Base-by-base conservation (phyloP, 2,797 vertebrate species). In the Darevskia nairensis region DNA sequence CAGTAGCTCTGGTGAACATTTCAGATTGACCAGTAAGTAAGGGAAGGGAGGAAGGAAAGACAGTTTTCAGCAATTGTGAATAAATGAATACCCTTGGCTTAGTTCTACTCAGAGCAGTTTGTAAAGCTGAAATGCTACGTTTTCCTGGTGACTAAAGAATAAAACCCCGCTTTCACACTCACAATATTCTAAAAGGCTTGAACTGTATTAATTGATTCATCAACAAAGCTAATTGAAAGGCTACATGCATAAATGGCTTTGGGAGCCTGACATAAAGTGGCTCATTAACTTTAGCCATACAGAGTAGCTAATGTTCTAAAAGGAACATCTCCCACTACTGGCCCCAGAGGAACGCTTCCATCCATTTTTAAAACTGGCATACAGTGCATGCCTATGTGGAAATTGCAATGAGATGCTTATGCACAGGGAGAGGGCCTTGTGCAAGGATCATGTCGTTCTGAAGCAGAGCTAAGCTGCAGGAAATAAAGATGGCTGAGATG, bases 251-350 rank as follows among this genome's bases (percentile, higher is more conserved):
- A 10, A 66, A 66, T 6, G 1, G 29, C 1, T 81, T 82, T 3
- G 79, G 69, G 17, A 66, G 29, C 59, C 11, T 39, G 3, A 21
- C 69, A 81, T 25, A 8, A 89, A 92, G n/a, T 1, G 2, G 2
- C 72, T 89, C 19, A 46, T 78, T 80, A 80, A 76, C 86, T 84
- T 85, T 76, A 91, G 44, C 17, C 76, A 23, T 59, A 50, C 71
- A 10, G 89, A 84, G 55, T 6, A 87, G 71, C 11, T 35, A 35
- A 11, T 0, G 35, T 46, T 64, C 6, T 41, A 69, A 88, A 86
- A 89, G 25, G 85, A 76, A 32, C 39, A 79, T 7, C 3, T 89
- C 87, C 39, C 29, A n/a, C 6, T 86, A 10, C 68, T 71, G 1
- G 1, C 9, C 11, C 4, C 19, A 10, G 6, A 86, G 41, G 76